A percentile compares a stretch with the other conserved stretches of the same genome.
Conservation (phyloP, 2,113 vertebrate genomes). For the Sakesphorus luctuosus region DNA sequence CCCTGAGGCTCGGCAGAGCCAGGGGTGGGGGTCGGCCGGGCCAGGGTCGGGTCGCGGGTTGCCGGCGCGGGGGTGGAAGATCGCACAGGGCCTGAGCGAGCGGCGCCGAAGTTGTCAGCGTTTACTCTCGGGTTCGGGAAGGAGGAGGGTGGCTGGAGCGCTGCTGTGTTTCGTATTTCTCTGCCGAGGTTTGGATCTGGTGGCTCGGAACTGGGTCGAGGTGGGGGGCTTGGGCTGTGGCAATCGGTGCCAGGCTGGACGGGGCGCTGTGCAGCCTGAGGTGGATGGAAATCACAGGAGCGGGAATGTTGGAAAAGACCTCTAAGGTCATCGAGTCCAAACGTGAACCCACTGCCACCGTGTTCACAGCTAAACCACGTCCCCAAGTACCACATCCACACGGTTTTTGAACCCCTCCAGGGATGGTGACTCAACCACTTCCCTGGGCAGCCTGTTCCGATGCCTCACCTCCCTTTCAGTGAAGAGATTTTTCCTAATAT, state of each 20-base stretch:
- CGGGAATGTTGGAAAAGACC: not conserved
- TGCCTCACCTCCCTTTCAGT: not conserved
- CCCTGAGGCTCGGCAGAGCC: no score
- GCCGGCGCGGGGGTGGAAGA: no score
- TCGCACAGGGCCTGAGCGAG: not conserved
- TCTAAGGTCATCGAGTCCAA: not conserved
- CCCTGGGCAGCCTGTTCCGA: not conserved
- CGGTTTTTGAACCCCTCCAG: not conserved
- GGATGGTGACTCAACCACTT: not conserved
- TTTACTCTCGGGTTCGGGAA: not conserved
- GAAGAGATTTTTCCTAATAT: not conserved
- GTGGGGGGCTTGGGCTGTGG: conserved; percentile 48
- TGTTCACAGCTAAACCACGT: not conserved
- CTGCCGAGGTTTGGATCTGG: conserved; percentile 66
- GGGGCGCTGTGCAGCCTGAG: not conserved
- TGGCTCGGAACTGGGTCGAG: conserved; percentile 78
- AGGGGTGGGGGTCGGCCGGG: no score
- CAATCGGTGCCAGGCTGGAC: not conserved
- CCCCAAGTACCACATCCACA: not conserved
- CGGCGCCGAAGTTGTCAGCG: not conserved
- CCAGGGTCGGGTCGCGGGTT: no score
- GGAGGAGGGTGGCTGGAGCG: not conserved
- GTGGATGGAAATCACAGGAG: not conserved
- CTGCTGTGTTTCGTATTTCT: not conserved
- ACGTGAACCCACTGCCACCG: not conserved